Evolutionary conservation across 92 coral and sea anemone species (phyloP).

Genomic region (Zoanthus gigantus): DNA sequence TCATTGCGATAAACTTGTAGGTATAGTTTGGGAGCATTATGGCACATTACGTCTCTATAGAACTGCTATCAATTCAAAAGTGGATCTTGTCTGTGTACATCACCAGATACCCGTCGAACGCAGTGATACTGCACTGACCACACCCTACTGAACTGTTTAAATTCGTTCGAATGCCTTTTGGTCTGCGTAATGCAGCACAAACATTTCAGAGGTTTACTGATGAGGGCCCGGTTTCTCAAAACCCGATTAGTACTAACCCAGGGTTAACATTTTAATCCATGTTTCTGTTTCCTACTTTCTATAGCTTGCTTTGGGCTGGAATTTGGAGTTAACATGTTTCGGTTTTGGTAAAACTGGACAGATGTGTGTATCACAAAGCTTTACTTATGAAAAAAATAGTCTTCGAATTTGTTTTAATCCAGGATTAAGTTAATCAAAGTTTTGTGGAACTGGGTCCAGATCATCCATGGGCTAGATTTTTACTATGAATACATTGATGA

Average conservation of each 20-base stretch:
- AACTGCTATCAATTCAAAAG: background rate
- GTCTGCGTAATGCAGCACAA: constrained; percentile 31
- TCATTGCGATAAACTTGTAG: too few relatives aligned
- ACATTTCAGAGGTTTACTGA: background rate
- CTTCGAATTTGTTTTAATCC: too few relatives aligned
- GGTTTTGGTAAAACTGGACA: too few relatives aligned
- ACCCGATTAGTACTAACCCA: too few relatives aligned
- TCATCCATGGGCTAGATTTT: constrained; percentile 13
- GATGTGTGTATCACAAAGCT: too few relatives aligned
- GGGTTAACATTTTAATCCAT: too few relatives aligned
- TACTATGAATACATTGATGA: constrained; percentile 21
- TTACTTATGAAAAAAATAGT: too few relatives aligned
- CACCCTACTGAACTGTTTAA: constrained; percentile 16
- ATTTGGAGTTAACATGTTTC: too few relatives aligned
- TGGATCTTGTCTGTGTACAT: background rate
- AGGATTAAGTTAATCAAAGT: too few relatives aligned
- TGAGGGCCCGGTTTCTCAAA: too few relatives aligned
- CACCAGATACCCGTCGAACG: background rate
- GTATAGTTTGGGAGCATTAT: background rate
- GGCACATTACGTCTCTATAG: background rate
- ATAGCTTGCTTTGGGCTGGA: too few relatives aligned
- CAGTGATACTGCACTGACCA: constrained; percentile 10
- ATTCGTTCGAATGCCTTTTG: constrained; percentile 28
- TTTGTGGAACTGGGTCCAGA: background rate
- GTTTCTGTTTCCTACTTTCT: too few relatives aligned